A percentile compares a stretch with the other conserved stretches of the same genome.
These are phyloP conservation scores for Andrena flavipes DNA, from an alignment of 2,888 invertebrate genomes.

Conservation along the genomic window DNA sequence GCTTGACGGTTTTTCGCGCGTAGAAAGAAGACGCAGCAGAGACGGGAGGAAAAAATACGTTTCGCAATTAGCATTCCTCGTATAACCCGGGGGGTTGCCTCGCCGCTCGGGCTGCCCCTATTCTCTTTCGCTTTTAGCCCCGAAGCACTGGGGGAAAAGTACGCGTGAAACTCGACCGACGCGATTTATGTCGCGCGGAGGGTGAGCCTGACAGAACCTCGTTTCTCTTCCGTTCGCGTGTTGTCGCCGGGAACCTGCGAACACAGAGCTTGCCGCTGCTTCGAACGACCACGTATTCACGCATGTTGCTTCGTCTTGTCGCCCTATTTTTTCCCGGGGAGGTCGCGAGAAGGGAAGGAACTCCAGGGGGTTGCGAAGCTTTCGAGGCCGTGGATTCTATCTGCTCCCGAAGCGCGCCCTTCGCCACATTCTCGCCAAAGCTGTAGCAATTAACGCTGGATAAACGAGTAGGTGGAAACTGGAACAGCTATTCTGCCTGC, in stretches of 20 bases:
- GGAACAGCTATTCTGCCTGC: too few relatives aligned
- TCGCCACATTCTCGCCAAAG: neutral
- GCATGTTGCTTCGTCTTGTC: constrained; percentile 45
- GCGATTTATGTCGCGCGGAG: constrained; percentile 60
- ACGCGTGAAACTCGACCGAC: constrained; percentile 57
- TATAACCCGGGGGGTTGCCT: constrained; percentile 19
- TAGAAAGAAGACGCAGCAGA: neutral
- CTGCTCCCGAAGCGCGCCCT: neutral
- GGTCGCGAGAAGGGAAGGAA: neutral
- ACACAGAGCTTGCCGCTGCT: neutral
- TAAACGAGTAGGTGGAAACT: too few relatives aligned
- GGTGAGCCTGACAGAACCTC: constrained; percentile 51
- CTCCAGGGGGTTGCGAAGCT: too few relatives aligned
- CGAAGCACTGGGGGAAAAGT: constrained; percentile 59
- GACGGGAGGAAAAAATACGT: constrained; percentile 57
- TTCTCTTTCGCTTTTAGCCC: constrained; percentile 33
- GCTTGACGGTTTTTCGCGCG: constrained; percentile 35
- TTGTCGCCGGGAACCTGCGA: constrained; percentile 20
- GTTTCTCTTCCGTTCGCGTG: constrained; percentile 68
- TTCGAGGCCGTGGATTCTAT: too few relatives aligned
- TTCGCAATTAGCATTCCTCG: constrained; percentile 74
- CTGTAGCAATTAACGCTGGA: constrained; percentile 10
- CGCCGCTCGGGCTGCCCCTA: constrained; percentile 6
- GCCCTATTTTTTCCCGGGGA: neutral
- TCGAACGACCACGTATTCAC: constrained; percentile 46